Evolutionary conservation across 2,113 vertebrate species (phyloP), one percentile per base, ranked within the genome.

Genomic region (Sclerurus mexicanus): DNA sequence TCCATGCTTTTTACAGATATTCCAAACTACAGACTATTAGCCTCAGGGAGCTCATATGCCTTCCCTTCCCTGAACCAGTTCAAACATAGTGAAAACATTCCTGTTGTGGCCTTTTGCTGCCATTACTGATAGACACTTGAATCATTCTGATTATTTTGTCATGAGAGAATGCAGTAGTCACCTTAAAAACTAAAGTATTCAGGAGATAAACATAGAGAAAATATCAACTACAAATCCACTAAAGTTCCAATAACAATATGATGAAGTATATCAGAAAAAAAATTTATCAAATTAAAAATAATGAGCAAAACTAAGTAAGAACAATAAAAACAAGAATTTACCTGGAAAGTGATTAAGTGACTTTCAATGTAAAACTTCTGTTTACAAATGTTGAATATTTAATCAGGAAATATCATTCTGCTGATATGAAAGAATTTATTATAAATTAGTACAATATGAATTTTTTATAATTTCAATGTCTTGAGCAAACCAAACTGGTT

Each of bases 401-500:
- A 64, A 89, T 74, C 23, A 84, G 31, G 69, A 89, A 81, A 77
- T 86, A 92, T 86, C 25, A n/a, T 89, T 93, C 80, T 86, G 63
- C 31, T 90, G 17, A 73, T 64, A 69, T 27, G 19, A 93, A 78
- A 87, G 3, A 81, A 56, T 58, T 68, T 74, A 69, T 72, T 89
- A 64, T 40, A 19, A 72, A 63, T 44, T 68, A 33, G 13, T 64
- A 37, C 33, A 44, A 73, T 44, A 81, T 47, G 6, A 50, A 11
- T 58, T 67, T 85, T 73, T 93, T 52, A 69, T 66, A 4, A 92
- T 86, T 93, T 92, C 52, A 69, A n/a, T 71, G n/a, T 77, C 42
- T 64, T 78, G 66, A 93, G 76, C 33, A 85, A 63, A 78, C 21
- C 1, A 0, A 84, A 84, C 13, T 18, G 24, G 84, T 81, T 95